Evolutionary conservation across 2,888 invertebrate genomes (phyloP), one percentile per base, ranked within the genome.

Genomic region (Zele albiditarsus): DNA sequence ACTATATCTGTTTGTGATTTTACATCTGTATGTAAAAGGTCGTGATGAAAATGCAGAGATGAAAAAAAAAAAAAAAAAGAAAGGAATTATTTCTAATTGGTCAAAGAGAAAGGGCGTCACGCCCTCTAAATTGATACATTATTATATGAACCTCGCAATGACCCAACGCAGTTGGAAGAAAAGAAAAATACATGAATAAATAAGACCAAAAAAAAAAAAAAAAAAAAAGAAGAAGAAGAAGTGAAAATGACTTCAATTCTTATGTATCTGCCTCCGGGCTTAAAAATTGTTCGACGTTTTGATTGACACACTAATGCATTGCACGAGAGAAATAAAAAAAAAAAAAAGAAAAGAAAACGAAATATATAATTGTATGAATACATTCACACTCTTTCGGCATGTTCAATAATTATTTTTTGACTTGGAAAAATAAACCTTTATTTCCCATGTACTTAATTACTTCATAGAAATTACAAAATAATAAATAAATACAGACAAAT

Each of bases 401-500:
- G 53, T 3, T 53, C 0, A 10, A 53, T 20, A 53, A 53, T 53
- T 20, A 53, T 6, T 23, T 23, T 53, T 53, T 1, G 2, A 46
- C 16, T 42, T 42, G 2, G 8, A 42, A 46, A 46, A 46, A n/a
- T n/a, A 23, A 2, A 4, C 8, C 8, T 53, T 27, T n/a, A 28
- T 62, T n/a, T 27, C 27, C 10, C 14, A 10, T 12, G 20, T 16
- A 31, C 31, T 25, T 31, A n/a, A 33, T 63, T 63, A 63, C 5
- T 38, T 28, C 8, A 63, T n/a, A 63, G 12, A 38, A 5, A 20
- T 33, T 20, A 38, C 33, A 5, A 14, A 14, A 20, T 49, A 62
- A 38, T 75, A 31, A 65, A 57, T 70, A 60, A 71, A 76, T 73
- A 74, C 70, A 66, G 71, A 77, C 74, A 79, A 83, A 79, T 79